Evolutionary conservation across 2,113 vertebrate genomes (phyloP), one percentile per base, ranked within the genome.

Genomic region (Pachyramphus minor): DNA sequence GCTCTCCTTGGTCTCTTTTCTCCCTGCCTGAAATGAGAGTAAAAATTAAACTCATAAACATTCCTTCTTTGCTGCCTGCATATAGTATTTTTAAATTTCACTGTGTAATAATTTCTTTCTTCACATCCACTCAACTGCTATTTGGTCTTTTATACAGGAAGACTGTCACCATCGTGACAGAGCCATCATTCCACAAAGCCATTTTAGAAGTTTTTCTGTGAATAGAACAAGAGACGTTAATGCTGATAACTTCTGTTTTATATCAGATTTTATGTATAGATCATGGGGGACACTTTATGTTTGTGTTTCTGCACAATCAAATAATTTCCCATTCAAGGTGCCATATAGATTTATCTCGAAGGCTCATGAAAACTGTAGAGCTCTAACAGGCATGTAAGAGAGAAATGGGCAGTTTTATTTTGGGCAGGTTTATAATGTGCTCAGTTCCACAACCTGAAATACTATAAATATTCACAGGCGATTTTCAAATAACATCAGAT

Each of bases 401-500:
- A 42, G 82, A 84, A 92, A 78, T 3, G 4, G n/a, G 5, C n/a
- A 74, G 22, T 12, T 95, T 82, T 86, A 35, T 55, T 91, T 90
- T 19, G 28, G n/a, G 12, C 60, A 58, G 49, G 24, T 93, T 75
- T 95, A 56, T 47, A 58, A 39, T 78, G n/a, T 89, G 76, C 64
- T 85, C 82, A 47, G 60, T 75, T 81, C 72, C 76, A 73, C 49
- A 78, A 80, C 21, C 52, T 72, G 60, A 78, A 92, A 79, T 88
- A 35, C 42, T 88, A 69, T 86, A 85, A 93, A 94, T 86, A 92
- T 78, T 89, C 2, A 0, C 37, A 81, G 60, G 33, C 18, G 0
- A 66, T 96, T 96, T 83, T 79, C 81, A 85, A 87, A 63, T 87
- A 89, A 33, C 81, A 52, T 91, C 83, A 62, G 80, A 87, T 94